Evolutionary conservation across 2,888 invertebrate species (phyloP).

Genomic region (Mimachlamys varia): DNA sequence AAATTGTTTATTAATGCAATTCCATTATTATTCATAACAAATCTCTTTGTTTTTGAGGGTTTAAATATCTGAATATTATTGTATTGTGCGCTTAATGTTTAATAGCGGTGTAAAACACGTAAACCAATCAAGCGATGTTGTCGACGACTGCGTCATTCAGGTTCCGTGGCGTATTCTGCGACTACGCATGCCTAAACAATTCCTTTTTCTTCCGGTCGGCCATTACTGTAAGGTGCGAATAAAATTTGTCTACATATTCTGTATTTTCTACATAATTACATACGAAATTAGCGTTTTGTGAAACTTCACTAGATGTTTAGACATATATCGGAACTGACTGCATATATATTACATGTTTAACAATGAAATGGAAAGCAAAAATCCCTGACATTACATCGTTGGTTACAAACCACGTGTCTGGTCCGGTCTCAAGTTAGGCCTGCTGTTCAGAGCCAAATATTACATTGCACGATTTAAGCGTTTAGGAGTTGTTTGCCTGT

Average conservation of each 20-base stretch:
- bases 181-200: constrained; percentile 52
- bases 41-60: too few relatives aligned
- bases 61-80: too few relatives aligned
- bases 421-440: too few relatives aligned
- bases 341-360: neutral
- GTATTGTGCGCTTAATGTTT: too few relatives aligned
- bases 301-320: neutral
- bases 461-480: neutral
- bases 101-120: too few relatives aligned
- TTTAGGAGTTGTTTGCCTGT: neutral
- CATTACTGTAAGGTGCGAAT: constrained; percentile 53
- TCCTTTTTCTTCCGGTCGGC: constrained; percentile 58
- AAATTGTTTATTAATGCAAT: too few relatives aligned
- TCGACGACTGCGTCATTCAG: neutral
- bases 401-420: constrained; percentile 20
- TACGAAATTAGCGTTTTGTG: neutral
- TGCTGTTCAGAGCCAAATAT: too few relatives aligned
- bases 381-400: neutral
- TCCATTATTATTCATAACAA: too few relatives aligned
- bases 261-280: neutral
- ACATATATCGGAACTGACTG: neutral
- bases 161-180: neutral
- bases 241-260: neutral
- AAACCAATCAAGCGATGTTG: too few relatives aligned
- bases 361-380: neutral